These are phyloP conservation scores for Cataglyphis hispanica DNA, from an alignment of 1,140 invertebrate species.

Conservation along the genomic window DNA sequence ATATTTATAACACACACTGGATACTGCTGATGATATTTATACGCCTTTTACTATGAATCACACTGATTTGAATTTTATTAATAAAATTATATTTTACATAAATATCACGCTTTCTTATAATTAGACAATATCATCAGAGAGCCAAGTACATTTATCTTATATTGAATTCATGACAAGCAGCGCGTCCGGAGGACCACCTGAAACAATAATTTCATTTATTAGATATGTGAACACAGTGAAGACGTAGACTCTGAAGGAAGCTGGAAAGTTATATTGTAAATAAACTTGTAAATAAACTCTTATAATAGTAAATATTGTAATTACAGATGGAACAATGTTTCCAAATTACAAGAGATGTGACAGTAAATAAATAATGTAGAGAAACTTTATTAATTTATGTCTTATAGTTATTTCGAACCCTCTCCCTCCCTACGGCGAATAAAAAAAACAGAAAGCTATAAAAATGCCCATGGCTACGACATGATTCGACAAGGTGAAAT, in stretches of 20 bases:
- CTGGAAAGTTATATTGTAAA: too few relatives aligned
- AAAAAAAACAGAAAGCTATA: background rate
- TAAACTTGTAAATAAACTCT: too few relatives aligned
- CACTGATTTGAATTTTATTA: background rate
- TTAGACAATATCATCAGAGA: too few relatives aligned
- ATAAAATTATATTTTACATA: too few relatives aligned
- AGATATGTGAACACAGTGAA: background rate
- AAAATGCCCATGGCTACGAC: background rate
- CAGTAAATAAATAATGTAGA: background rate
- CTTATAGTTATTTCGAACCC: background rate
- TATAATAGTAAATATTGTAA: background rate
- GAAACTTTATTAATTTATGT: conserved; percentile 2
- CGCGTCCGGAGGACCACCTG: background rate
- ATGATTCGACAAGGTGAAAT: conserved; percentile 22
- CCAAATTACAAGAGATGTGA: background rate
- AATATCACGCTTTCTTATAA: too few relatives aligned
- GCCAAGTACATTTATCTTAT: background rate
- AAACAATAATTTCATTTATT: background rate
- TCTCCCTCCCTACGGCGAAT: background rate
- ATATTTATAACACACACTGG: background rate
- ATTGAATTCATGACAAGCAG: background rate
- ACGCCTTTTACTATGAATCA: background rate
- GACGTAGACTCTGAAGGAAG: too few relatives aligned
- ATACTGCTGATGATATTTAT: background rate
- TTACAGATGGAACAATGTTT: background rate